phyloP scores from a whole-genome alignment of 2,797 vertebrate species.

The Sylvia borin region DNA sequence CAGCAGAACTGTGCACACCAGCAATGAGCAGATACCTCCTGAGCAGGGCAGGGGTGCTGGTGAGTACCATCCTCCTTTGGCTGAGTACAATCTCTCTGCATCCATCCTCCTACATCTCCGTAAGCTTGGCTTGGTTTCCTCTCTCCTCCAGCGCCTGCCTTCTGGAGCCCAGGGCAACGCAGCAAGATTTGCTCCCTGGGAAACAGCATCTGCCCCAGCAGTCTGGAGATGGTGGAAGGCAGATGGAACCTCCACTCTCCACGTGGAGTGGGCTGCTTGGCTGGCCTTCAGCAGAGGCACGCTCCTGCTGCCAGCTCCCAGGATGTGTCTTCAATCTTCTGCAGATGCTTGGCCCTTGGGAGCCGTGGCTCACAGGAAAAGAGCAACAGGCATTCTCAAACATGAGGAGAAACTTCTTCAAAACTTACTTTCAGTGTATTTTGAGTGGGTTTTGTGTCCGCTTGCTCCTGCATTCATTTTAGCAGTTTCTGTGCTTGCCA shows the following conservation, averaged over 20 bases:
- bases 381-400: not conserved
- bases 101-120: not conserved
- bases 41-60: not conserved
- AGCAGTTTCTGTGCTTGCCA: not conserved
- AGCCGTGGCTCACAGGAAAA: rapidly evolving
- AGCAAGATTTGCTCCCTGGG: not conserved
- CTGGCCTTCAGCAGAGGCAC: not conserved
- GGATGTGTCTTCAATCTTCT: rapidly evolving
- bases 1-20: not conserved
- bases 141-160: not conserved
- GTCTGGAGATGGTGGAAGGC: not conserved
- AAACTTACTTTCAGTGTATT: not conserved
- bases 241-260: not conserved
- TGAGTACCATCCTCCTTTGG: rapidly evolving
- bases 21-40: not conserved
- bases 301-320: not conserved
- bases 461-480: not conserved
- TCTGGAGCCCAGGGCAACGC: not conserved
- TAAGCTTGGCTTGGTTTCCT: not conserved
- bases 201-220: not conserved
- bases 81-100: not conserved
- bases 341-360: rapidly evolving
- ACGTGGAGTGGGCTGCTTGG: rapidly evolving
- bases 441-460: rapidly evolving
- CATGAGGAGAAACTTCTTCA: not conserved